These are phyloP conservation scores for Dasysyrphus tricinctus DNA, from an alignment of 2,888 invertebrate species.

Conservation along the genomic window DNA sequence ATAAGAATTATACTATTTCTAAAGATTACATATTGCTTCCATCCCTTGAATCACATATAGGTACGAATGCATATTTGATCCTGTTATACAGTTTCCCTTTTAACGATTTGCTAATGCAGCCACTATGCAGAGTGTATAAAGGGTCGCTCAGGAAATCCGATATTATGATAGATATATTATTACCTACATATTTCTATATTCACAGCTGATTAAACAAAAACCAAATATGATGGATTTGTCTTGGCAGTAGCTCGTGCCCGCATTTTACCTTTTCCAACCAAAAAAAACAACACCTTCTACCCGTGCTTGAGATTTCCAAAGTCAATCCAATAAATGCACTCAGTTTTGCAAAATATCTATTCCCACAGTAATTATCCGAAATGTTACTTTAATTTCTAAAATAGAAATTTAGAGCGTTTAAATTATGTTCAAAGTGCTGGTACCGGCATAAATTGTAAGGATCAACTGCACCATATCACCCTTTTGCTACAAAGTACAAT, in stretches of 20 bases:
- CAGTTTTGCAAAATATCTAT: slow-evolving; percentile 22
- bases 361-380: slow-evolving; percentile 68
- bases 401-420: slow-evolving; percentile 58
- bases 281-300: slow-evolving; percentile 38
- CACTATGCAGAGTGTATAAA: slow-evolving; percentile 16
- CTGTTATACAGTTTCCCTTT: slow-evolving; percentile 71
- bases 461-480: slow-evolving; percentile 18
- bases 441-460: slow-evolving; percentile 69
- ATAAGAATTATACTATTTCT: slow-evolving; percentile 6
- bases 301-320: slow-evolving; percentile 2
- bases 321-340: slow-evolving; percentile 23
- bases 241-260: slow-evolving; percentile 69
- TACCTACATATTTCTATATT: slow-evolving; percentile 27
- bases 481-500: not conserved
- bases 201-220: slow-evolving; percentile 72
- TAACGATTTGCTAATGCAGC: slow-evolving; percentile 45
- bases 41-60: not conserved
- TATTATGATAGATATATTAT: slow-evolving; percentile 60
- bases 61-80: slow-evolving; percentile 52
- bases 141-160: slow-evolving; percentile 59
- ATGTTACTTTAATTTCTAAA: slow-evolving; percentile 32
- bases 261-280: slow-evolving; percentile 59
- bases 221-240: slow-evolving; percentile 64
- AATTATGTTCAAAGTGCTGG: slow-evolving; percentile 65
- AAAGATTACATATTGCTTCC: slow-evolving; percentile 4